Percentiles rank a stretch among this genome's conserved stretches.
Conservation (phyloP, 2,888 invertebrate genomes). For the Sympetrum striolatum region DNA sequence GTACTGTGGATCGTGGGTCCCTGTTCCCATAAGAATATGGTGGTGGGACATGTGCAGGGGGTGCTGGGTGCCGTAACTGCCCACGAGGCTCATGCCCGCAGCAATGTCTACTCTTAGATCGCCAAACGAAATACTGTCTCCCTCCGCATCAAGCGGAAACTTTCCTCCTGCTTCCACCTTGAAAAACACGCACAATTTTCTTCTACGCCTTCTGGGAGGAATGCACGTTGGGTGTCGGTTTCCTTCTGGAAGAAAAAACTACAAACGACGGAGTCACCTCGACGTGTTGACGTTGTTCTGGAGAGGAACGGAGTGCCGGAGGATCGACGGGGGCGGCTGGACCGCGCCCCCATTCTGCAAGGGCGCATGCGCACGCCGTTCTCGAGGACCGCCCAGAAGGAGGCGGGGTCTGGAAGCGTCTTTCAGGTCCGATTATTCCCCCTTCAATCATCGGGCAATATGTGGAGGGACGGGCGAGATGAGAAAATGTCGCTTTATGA, state of each 20-base stretch:
- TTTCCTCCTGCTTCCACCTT: neutral
- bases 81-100: slow-evolving; percentile 3
- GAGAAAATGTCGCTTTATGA: too few species aligned
- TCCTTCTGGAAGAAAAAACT: too few species aligned
- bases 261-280: too few species aligned
- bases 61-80: slow-evolving; percentile 32
- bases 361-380: neutral
- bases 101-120: neutral
- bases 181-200: neutral
- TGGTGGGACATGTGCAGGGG: slow-evolving; percentile 1
- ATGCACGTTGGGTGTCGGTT: neutral
- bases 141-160: neutral
- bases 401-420: neutral
- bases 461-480: too few species aligned
- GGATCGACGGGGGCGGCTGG: neutral
- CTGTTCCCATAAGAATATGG: neutral
- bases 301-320: neutral
- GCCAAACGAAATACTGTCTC: neutral
- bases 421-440: neutral
- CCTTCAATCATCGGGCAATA: too few species aligned
- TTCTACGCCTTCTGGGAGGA: neutral
- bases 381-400: neutral
- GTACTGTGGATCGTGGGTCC: neutral
- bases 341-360: neutral
- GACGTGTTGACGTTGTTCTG: too few species aligned